Conservation (phyloP, 2,888 invertebrate species). For the Chrysolina oricalcia region DNA sequence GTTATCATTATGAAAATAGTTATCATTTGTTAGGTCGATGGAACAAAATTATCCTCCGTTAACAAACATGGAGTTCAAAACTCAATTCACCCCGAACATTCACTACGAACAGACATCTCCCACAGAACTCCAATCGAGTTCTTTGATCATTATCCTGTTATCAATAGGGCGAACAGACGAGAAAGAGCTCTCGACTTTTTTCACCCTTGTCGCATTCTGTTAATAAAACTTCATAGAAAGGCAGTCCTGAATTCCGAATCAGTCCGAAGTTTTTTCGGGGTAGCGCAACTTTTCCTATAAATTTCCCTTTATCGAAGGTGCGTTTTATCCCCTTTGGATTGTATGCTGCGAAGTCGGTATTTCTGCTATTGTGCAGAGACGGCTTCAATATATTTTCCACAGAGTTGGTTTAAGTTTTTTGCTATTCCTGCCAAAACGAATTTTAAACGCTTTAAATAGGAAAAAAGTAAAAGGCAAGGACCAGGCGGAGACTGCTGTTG, state of each 20-base stretch:
- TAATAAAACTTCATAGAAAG: constrained; percentile 38
- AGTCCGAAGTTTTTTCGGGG: constrained; percentile 40
- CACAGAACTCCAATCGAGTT: constrained; percentile 29
- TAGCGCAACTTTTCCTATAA: constrained; percentile 43
- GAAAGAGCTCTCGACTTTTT: constrained; percentile 31
- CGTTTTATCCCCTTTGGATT: constrained; percentile 24
- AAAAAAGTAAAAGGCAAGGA: no score
- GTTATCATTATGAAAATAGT: no score
- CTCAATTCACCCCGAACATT: constrained; percentile 8
- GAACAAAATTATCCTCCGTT: background rate
- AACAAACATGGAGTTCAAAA: background rate
- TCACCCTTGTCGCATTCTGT: constrained; percentile 36
- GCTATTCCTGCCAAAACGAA: no score
- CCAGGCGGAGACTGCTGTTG: no score
- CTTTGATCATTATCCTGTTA: constrained; percentile 34
- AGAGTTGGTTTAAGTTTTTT: no score
- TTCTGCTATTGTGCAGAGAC: background rate
- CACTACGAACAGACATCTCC: constrained; percentile 8
- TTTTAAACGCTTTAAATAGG: no score
- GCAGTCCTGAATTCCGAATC: constrained; percentile 40
- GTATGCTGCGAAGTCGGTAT: constrained; percentile 17
- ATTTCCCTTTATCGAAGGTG: constrained; percentile 37
- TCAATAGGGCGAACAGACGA: constrained; percentile 29
- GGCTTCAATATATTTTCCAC: background rate
- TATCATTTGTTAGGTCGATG: background rate